Evolutionary conservation across 2,113 vertebrate genomes (phyloP).

Genomic region (Nannobrachium achirus): DNA sequence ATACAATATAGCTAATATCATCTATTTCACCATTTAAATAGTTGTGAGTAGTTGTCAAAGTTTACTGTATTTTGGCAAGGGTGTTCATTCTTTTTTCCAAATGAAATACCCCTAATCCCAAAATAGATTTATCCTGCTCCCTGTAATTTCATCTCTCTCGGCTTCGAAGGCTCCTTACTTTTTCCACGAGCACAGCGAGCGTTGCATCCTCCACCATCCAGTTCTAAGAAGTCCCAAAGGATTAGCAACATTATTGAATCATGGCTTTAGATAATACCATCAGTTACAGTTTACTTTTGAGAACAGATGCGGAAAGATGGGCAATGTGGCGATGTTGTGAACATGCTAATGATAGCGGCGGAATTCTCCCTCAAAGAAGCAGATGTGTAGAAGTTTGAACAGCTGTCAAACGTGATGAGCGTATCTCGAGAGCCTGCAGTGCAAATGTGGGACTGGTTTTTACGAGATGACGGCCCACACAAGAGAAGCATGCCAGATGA

Average conservation of each 20-base stretch:
- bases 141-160: conserved; percentile 63
- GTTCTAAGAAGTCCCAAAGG: conserved; percentile 70
- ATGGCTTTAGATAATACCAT: conserved; percentile 79
- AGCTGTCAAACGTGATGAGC: conserved; percentile 76
- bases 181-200: conserved; percentile 71
- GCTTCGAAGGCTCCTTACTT: conserved; percentile 68
- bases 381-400: conserved; percentile 71
- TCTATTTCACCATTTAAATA: conserved; percentile 12
- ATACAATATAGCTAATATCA: conserved; percentile 2
- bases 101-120: conserved; percentile 65
- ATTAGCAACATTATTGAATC: conserved; percentile 80
- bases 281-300: conserved; percentile 77
- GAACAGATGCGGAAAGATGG: conserved; percentile 68
- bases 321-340: conserved; percentile 69
- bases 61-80: conserved; percentile 7
- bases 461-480: conserved; percentile 58
- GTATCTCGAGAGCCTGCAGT: conserved; percentile 71
- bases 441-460: conserved; percentile 57
- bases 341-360: conserved; percentile 71
- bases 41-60: conserved; percentile 18
- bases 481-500: conserved; percentile 53
- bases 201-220: conserved; percentile 68
- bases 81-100: conserved; percentile 55
- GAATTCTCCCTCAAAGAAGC: conserved; percentile 67
- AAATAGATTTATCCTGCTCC: conserved; percentile 63